A percentile compares a stretch with the other conserved stretches of the same genome.
Conservation (phyloP, 2,888 invertebrate genomes). For the Phyllotreta cruciferae region DNA sequence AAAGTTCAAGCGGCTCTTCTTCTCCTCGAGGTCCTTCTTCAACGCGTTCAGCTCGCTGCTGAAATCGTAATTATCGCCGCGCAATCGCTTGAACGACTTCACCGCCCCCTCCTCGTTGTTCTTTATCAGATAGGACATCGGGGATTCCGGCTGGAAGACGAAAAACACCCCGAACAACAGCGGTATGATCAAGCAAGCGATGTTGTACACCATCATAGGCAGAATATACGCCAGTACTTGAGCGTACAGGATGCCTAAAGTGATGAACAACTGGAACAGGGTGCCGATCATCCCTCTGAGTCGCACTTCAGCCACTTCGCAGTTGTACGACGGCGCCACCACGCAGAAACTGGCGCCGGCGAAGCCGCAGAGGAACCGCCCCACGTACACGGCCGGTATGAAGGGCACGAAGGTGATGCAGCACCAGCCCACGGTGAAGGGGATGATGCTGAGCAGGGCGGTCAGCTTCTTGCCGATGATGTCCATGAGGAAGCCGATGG, state of each 20-base stretch:
- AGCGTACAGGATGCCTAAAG: slow-evolving; percentile 81
- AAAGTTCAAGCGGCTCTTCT: slow-evolving; percentile 65
- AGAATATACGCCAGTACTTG: slow-evolving; percentile 72
- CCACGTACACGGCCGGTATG: slow-evolving; percentile 68
- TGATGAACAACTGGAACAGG: slow-evolving; percentile 85
- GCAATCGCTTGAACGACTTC: slow-evolving; percentile 72
- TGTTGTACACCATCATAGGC: slow-evolving; percentile 66
- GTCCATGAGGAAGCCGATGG: slow-evolving; percentile 66
- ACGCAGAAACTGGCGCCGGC: slow-evolving; percentile 85
- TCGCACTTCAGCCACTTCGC: slow-evolving; percentile 84
- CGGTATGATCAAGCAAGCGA: slow-evolving; percentile 71
- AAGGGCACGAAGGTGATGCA: slow-evolving; percentile 72
- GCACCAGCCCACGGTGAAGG: slow-evolving; percentile 77
- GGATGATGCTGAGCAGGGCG: slow-evolving; percentile 69
- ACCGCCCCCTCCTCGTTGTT: slow-evolving; percentile 71
- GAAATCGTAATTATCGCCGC: slow-evolving; percentile 75
- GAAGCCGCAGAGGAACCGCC: slow-evolving; percentile 72
- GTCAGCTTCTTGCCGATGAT: slow-evolving; percentile 74
- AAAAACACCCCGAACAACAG: slow-evolving; percentile 74
- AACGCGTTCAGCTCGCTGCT: slow-evolving; percentile 63
- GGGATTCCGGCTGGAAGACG: slow-evolving; percentile 88
- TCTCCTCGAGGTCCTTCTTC: slow-evolving; percentile 63
- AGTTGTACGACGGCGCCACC: slow-evolving; percentile 83
- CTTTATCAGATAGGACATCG: slow-evolving; percentile 73
- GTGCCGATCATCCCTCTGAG: slow-evolving; percentile 84